These are phyloP conservation scores for Selene dorsalis DNA, from an alignment of 2,797 vertebrate species.

Conservation along the genomic window DNA sequence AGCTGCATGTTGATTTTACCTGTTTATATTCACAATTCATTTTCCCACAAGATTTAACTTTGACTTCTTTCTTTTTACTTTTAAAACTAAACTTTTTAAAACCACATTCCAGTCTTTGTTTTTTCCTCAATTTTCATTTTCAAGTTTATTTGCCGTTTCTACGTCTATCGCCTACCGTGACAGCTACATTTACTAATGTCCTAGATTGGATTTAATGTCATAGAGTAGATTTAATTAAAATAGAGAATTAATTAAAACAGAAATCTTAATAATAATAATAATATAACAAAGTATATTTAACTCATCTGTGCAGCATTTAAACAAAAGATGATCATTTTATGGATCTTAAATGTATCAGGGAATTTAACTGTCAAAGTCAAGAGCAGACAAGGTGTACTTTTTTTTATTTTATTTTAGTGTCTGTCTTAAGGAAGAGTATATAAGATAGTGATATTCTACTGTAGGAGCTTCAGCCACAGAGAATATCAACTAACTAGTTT, in stretches of 20 bases:
- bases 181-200: background rate
- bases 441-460: no score
- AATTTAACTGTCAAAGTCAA: conserved; percentile 7
- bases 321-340: conserved; percentile 23
- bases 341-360: conserved; percentile 22
- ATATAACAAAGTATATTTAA: background rate
- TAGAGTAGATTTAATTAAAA: background rate
- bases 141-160: background rate
- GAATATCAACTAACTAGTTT: no score
- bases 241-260: background rate
- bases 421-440: background rate
- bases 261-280: background rate
- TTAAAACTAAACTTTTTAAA: background rate
- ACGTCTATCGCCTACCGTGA: background rate
- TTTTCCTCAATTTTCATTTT: no score
- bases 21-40: conserved; percentile 1
- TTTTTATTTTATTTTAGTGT: background rate
- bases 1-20: conserved; percentile 10
- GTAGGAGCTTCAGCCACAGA: no score
- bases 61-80: background rate
- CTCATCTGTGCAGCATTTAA: background rate
- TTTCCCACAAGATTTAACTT: conserved; percentile 15
- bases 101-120: background rate
- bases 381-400: background rate
- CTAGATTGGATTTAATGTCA: background rate